These are phyloP conservation scores for Panthera uncia DNA, from an alignment of 2,113 vertebrate species.

Conservation along the genomic window DNA sequence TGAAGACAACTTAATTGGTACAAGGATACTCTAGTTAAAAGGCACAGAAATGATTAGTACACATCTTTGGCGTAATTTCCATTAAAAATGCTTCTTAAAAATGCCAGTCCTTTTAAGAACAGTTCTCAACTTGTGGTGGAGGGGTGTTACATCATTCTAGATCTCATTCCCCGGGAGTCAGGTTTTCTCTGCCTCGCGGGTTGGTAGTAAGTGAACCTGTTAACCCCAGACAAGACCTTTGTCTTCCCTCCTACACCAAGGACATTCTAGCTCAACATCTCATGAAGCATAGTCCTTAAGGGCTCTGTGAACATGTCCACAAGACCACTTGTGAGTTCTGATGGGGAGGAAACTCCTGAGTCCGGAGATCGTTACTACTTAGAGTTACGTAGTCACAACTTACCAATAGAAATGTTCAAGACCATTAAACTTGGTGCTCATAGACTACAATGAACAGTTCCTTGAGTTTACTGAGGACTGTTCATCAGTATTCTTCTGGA, in stretches of 20 bases:
- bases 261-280: background rate
- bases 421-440: background rate
- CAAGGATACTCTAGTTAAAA: conserved; percentile 31
- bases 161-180: background rate
- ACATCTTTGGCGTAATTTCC: conserved; percentile 20
- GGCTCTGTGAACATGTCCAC: background rate
- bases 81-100: conserved; percentile 42
- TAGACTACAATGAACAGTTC: background rate
- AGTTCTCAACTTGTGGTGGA: background rate
- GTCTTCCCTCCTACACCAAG: background rate
- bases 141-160: background rate
- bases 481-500: background rate
- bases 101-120: background rate
- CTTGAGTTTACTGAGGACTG: background rate
- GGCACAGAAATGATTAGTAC: conserved; percentile 39
- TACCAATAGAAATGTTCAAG: background rate
- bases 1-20: conserved; percentile 43
- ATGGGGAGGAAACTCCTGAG: background rate
- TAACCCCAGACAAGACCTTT: background rate
- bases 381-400: background rate
- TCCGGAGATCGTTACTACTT: background rate
- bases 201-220: background rate
- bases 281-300: background rate
- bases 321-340: background rate
- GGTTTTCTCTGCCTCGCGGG: background rate